Base-by-base conservation (phyloP, 2,113 vertebrate species). In the Heterotilapia buettikoferi region DNA sequence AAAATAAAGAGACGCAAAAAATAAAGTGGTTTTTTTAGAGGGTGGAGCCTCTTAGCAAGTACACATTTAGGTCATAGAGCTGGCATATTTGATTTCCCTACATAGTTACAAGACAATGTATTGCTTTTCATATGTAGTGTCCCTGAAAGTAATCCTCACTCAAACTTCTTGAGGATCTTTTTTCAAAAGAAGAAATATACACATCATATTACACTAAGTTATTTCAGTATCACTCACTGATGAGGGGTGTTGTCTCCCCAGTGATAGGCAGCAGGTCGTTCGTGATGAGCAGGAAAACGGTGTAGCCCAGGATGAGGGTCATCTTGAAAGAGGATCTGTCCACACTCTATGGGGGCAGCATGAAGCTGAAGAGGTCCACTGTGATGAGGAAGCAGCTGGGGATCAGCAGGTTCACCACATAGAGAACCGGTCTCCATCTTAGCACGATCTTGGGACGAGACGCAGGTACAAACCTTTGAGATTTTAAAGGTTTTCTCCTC, bases 231-330 rank as follows among this genome's bases (percentile, higher is more conserved):
- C 36, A 84, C 92, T 93, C 52, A 96, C 95, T 96, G 84, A 97
- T 94, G 10, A 96, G 91, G 96, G 96, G 94, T 9, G 93, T 95
- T 36, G 63, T 90, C 78, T 94, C 91, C 63, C 96, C 96, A 0
- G 96, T 97, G 76, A 92, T 38, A 0, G 97, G 97, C 57, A 97
- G 93, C 73, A 97, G 78, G 89, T 96, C 90, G 3, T 97, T 97
- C 95, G 96, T 96, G 80, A 96, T 94, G 89, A 97, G 95, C 87
- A 97, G 92, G 89, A 97, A 97, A 50, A 97, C 94, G 0, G 95
- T 97, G 93, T 97, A 97, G 76, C 96, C 96, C 91, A 97, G 89
- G 57, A 97, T 97, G 7, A 97, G 95, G 3, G 96, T 97, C 93
- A 97, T 97, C 93, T 97, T 97, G 84, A 97, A 97, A 40, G 96